Percentiles rank a stretch among this genome's conserved stretches.
Conservation (phyloP, 1,140 invertebrate species). For the Gryllus bimaculatus region DNA sequence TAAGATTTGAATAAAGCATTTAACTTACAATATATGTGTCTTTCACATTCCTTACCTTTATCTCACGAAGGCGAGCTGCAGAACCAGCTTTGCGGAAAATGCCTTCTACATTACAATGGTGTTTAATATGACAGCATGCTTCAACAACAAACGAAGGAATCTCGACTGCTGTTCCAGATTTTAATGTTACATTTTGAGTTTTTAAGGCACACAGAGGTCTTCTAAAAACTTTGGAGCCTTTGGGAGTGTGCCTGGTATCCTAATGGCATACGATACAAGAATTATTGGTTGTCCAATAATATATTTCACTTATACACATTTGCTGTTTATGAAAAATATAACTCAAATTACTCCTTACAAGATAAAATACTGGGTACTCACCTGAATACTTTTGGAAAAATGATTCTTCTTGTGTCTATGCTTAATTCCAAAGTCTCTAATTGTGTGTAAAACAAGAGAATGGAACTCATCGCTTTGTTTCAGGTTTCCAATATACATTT, state of each 20-base stretch:
- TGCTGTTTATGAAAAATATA: neutral
- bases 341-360: neutral
- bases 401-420: slow-evolving; percentile 6
- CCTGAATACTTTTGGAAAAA: neutral
- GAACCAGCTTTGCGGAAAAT: slow-evolving; percentile 79
- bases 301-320: neutral
- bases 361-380: neutral
- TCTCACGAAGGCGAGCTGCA: slow-evolving; percentile 64
- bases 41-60: slow-evolving; percentile 45
- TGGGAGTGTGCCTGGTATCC: neutral
- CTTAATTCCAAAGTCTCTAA: slow-evolving; percentile 10
- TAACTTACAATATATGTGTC: neutral
- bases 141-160: slow-evolving; percentile 68
- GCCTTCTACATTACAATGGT: slow-evolving; percentile 61
- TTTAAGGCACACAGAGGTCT: slow-evolving; percentile 46
- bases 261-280: neutral
- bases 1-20: neutral
- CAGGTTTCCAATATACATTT: neutral
- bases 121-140: slow-evolving; percentile 53
- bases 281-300: neutral
- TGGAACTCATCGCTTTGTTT: neutral
- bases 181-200: slow-evolving; percentile 48
- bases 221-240: slow-evolving; percentile 37
- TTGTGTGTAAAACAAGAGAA: neutral
- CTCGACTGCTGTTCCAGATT: slow-evolving; percentile 46